Conservation (phyloP, 2,797 vertebrate species). For the Liparis tanakae region DNA sequence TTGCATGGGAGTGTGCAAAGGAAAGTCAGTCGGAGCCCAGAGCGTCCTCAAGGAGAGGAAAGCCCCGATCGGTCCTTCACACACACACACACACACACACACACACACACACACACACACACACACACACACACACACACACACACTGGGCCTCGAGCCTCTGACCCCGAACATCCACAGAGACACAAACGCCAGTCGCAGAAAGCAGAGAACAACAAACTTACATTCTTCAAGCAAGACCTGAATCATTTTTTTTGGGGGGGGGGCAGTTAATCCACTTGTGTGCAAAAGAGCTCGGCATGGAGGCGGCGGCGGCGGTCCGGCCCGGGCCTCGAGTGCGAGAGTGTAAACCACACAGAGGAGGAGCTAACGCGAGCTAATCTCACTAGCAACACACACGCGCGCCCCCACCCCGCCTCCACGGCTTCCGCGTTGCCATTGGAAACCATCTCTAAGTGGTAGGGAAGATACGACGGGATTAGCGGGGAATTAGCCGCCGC, state of each 20-base stretch:
- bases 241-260: conserved; percentile 50
- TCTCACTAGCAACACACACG: conserved; percentile 70
- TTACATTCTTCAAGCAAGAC: conserved; percentile 72
- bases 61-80: neutral
- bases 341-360: conserved; percentile 61
- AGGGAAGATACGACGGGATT: conserved; percentile 76
- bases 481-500: conserved; percentile 78
- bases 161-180: conserved; percentile 8
- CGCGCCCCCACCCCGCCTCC: conserved; percentile 13
- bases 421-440: conserved; percentile 56
- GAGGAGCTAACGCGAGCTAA: conserved; percentile 79
- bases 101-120: conserved; percentile 35
- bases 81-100: conserved; percentile 37
- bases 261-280: conserved; percentile 66
- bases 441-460: conserved; percentile 72
- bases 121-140: conserved; percentile 38
- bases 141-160: conserved; percentile 18
- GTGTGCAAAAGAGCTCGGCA: conserved; percentile 57
- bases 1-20: neutral
- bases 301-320: conserved; percentile 30
- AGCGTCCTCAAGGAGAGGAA: neutral
- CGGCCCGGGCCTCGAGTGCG: conserved; percentile 24
- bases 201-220: conserved; percentile 49
- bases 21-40: conserved; percentile 2
- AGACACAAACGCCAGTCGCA: neutral